Conservation (phyloP, 2,888 invertebrate genomes). For the Alitta virens region DNA sequence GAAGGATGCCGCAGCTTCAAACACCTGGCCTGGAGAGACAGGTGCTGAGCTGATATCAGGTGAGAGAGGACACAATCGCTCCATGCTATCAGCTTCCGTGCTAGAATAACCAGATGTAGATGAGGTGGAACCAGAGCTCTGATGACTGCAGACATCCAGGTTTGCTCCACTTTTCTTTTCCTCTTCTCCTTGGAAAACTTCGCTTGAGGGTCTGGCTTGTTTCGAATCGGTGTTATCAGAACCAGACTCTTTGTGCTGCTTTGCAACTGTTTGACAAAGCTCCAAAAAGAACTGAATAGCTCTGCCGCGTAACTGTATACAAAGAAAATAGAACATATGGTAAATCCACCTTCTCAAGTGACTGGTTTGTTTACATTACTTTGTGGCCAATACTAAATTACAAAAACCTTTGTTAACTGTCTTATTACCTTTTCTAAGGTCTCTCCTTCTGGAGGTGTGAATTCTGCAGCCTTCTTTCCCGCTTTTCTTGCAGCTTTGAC, state of each 20-base stretch:
- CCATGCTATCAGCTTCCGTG: neutral
- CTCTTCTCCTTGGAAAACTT: neutral
- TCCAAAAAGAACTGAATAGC: constrained; percentile 11
- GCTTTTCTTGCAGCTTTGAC: constrained; percentile 13
- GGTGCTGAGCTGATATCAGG: neutral
- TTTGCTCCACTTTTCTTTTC: neutral
- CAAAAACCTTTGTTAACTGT: neutral
- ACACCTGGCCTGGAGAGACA: neutral
- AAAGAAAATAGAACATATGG: neutral
- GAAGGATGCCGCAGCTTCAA: neutral
- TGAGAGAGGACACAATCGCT: neutral
- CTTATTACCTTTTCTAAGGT: neutral
- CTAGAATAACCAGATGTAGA: constrained; percentile 17
- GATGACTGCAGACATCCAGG: neutral
- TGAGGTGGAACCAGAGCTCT: constrained; percentile 12
- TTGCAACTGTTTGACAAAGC: neutral
- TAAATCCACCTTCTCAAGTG: neutral
- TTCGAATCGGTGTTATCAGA: neutral
- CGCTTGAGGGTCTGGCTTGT: neutral
- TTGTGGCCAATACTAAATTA: neutral
- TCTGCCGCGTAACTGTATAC: constrained; percentile 2
- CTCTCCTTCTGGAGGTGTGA: neutral
- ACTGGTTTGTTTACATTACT: neutral
- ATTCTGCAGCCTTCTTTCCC: neutral
- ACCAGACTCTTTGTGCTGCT: neutral